phyloP scores from a whole-genome alignment of 1,140 invertebrate genomes.

The Zaprionus africanus region DNA sequence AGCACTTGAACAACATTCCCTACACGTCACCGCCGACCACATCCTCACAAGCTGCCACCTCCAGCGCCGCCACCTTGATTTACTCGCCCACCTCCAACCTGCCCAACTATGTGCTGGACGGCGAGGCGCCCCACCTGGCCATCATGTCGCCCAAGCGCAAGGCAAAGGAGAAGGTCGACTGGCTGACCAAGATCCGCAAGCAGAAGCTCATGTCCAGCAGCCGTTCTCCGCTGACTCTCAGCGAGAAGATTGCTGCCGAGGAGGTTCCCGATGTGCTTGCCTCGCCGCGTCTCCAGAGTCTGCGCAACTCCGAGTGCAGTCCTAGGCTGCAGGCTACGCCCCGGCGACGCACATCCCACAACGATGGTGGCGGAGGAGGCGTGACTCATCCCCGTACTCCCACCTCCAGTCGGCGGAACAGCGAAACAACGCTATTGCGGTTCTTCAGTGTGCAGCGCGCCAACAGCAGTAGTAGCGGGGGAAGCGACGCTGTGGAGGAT shows the following conservation, averaged over 20 bases:
- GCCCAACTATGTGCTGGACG: constrained; percentile 91
- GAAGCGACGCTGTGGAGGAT: constrained; percentile 6
- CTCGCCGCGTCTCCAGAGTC: constrained; percentile 71
- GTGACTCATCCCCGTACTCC: constrained; percentile 62
- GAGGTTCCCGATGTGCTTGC: constrained; percentile 57
- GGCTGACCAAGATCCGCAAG: constrained; percentile 89
- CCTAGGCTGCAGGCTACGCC: constrained; percentile 59
- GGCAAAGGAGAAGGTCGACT: constrained; percentile 87
- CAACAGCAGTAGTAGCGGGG: background rate
- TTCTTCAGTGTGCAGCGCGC: constrained; percentile 77
- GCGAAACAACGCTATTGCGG: constrained; percentile 76
- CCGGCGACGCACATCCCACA: constrained; percentile 67
- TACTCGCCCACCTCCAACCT: constrained; percentile 89
- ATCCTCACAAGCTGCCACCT: constrained; percentile 32
- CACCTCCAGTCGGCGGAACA: constrained; percentile 78
- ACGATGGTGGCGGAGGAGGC: constrained; percentile 27
- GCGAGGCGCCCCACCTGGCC: constrained; percentile 89
- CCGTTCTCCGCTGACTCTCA: constrained; percentile 53
- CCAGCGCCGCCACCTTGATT: constrained; percentile 66
- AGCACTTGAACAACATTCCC: constrained; percentile 60
- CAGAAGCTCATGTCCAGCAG: constrained; percentile 85
- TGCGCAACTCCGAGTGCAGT: constrained; percentile 75
- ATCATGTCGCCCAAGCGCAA: constrained; percentile 89
- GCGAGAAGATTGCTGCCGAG: constrained; percentile 68
- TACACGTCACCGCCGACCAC: constrained; percentile 71